Percentiles rank a stretch among this genome's conserved stretches.
These are phyloP conservation scores for Lophotis ruficrista DNA, from an alignment of 2,113 vertebrate genomes.

Conservation along the genomic window DNA sequence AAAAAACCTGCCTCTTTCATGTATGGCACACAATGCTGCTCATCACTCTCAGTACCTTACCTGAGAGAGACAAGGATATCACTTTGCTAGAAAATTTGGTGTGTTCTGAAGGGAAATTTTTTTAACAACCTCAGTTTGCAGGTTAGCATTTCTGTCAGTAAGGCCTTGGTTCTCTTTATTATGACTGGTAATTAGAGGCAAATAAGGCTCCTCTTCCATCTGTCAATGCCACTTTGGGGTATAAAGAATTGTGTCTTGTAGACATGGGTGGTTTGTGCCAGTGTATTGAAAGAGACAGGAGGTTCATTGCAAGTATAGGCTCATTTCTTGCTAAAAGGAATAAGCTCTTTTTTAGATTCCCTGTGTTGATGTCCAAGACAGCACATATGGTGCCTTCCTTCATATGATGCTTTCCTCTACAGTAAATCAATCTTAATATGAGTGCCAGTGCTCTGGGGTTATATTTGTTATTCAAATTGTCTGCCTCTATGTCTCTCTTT, in stretches of 20 bases:
- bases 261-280: neutral
- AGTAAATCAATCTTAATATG: neutral
- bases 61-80: neutral
- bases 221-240: neutral
- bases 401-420: neutral
- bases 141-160: neutral
- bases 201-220: neutral
- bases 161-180: neutral
- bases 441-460: neutral
- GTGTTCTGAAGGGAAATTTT: neutral
- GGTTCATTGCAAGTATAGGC: neutral
- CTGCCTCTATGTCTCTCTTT: neutral
- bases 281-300: neutral
- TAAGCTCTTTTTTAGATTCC: neutral
- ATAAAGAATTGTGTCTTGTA: rapidly evolving
- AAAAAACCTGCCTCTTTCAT: neutral
- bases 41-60: neutral
- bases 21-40: neutral
- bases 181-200: neutral
- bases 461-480: neutral
- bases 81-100: neutral
- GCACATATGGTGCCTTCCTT: neutral
- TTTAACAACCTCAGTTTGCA: neutral
- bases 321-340: neutral
- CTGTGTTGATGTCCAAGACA: neutral